These are phyloP conservation scores for Dendrolimus houi DNA, from an alignment of 2,888 invertebrate genomes.

Conservation along the genomic window DNA sequence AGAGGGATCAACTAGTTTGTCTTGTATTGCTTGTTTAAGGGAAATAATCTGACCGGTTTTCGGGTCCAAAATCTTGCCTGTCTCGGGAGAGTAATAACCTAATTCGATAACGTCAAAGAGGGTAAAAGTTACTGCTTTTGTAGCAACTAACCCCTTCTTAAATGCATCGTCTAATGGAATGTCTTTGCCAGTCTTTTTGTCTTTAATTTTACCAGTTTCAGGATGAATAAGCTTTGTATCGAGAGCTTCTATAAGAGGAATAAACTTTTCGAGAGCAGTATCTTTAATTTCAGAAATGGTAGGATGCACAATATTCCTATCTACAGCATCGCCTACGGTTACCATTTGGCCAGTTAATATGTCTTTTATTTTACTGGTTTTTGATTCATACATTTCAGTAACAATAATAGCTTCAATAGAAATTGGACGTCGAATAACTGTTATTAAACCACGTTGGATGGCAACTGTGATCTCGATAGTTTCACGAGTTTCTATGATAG, in stretches of 20 bases:
- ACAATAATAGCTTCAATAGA: conserved; percentile 86
- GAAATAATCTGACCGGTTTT: conserved; percentile 84
- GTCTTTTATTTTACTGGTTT: conserved; percentile 83
- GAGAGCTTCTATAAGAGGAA: conserved; percentile 86
- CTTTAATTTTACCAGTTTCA: conserved; percentile 82
- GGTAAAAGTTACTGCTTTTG: conserved; percentile 82
- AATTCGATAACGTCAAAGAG: conserved; percentile 84
- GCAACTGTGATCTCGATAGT: conserved; percentile 83
- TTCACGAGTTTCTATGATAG: conserved; percentile 81
- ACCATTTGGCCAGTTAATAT: conserved; percentile 82
- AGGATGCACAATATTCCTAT: conserved; percentile 87
- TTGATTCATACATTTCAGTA: conserved; percentile 82
- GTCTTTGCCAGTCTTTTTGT: conserved; percentile 82
- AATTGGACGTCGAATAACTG: conserved; percentile 82
- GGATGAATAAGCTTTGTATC: conserved; percentile 81
- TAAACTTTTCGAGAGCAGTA: conserved; percentile 81
- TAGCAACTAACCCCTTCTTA: conserved; percentile 81
- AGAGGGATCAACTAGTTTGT: conserved; percentile 82
- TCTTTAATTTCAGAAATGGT: conserved; percentile 89
- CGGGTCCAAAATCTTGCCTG: conserved; percentile 86
- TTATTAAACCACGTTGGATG: conserved; percentile 81
- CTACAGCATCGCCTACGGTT: conserved; percentile 84
- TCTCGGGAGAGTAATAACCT: conserved; percentile 85
- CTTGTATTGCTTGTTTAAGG: conserved; percentile 83
- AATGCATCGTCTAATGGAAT: conserved; percentile 84